phyloP scores from a whole-genome alignment of 2,888 invertebrate species.

The Elegia similella region DNA sequence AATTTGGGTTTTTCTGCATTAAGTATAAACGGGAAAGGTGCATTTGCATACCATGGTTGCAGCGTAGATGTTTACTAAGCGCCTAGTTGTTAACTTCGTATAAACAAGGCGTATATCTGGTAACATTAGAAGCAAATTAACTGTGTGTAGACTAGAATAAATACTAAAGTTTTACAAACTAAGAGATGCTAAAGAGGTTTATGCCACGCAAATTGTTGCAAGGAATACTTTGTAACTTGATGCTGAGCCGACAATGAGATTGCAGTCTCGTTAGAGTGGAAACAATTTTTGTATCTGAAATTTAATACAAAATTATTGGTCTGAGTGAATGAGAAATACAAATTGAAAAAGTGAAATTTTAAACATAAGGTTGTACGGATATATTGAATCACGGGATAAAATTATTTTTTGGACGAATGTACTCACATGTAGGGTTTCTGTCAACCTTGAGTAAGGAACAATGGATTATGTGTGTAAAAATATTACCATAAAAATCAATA shows the following conservation, averaged over 20 bases:
- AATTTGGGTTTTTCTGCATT: too few relatives aligned
- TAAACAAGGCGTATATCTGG: constrained; percentile 4
- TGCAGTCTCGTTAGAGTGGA: background rate
- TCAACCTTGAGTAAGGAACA: too few relatives aligned
- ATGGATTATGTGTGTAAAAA: too few relatives aligned
- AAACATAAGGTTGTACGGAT: too few relatives aligned
- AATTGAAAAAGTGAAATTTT: too few relatives aligned
- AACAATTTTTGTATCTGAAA: background rate
- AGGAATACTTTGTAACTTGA: constrained; percentile 8
- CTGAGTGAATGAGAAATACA: background rate
- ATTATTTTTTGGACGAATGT: too few relatives aligned
- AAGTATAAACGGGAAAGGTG: too few relatives aligned
- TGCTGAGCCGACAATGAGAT: background rate
- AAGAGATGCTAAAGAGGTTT: background rate
- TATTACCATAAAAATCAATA: too few relatives aligned
- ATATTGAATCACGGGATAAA: too few relatives aligned
- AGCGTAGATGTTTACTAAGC: background rate
- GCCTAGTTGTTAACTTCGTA: background rate
- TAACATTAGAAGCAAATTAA: constrained; percentile 14
- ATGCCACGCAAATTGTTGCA: constrained; percentile 4
- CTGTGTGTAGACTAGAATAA: constrained; percentile 14
- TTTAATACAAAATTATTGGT: background rate
- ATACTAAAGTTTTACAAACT: constrained; percentile 5
- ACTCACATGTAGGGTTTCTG: too few relatives aligned
- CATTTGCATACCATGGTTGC: background rate